These are phyloP conservation scores for Coilia nasus DNA, from an alignment of 2,797 vertebrate species.

Conservation along the genomic window DNA sequence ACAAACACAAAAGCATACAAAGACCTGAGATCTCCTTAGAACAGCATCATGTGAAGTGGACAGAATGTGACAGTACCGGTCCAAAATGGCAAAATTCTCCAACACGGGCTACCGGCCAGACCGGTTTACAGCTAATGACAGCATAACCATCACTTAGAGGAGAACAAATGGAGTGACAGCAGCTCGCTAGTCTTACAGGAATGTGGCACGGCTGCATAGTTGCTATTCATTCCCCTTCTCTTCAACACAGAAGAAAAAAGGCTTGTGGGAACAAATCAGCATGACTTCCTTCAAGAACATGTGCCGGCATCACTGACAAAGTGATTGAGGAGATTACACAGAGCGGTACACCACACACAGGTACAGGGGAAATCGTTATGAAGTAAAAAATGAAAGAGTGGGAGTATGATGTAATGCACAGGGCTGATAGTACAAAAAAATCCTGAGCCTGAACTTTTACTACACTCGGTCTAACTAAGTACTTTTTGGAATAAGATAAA, in stretches of 20 bases:
- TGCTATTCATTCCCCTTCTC: slow-evolving; percentile 44
- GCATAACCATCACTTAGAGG: slow-evolving; percentile 30
- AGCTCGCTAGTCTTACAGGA: slow-evolving; percentile 48
- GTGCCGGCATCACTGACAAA: not conserved
- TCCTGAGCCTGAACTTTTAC: too few relatives aligned
- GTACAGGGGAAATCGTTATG: slow-evolving; percentile 3
- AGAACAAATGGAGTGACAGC: slow-evolving; percentile 36
- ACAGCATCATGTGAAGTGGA: slow-evolving; percentile 30
- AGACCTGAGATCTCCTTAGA: not conserved
- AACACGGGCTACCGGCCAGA: slow-evolving; percentile 41
- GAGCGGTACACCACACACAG: not conserved
- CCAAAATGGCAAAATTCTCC: slow-evolving; percentile 41
- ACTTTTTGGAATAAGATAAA: too few relatives aligned
- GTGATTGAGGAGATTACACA: slow-evolving; percentile 24
- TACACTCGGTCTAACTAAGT: too few relatives aligned
- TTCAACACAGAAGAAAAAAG: not conserved
- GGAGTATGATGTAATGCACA: not conserved
- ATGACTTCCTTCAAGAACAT: not conserved
- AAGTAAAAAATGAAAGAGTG: not conserved
- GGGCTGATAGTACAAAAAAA: too few relatives aligned
- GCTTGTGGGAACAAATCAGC: not conserved
- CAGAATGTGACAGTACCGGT: slow-evolving; percentile 48
- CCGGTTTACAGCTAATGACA: slow-evolving; percentile 47
- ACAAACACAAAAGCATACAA: not conserved
- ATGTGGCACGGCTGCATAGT: slow-evolving; percentile 55